These are phyloP conservation scores for Lissocephala sabroskyi DNA, from an alignment of 2,888 invertebrate genomes.

Conservation along the genomic window DNA sequence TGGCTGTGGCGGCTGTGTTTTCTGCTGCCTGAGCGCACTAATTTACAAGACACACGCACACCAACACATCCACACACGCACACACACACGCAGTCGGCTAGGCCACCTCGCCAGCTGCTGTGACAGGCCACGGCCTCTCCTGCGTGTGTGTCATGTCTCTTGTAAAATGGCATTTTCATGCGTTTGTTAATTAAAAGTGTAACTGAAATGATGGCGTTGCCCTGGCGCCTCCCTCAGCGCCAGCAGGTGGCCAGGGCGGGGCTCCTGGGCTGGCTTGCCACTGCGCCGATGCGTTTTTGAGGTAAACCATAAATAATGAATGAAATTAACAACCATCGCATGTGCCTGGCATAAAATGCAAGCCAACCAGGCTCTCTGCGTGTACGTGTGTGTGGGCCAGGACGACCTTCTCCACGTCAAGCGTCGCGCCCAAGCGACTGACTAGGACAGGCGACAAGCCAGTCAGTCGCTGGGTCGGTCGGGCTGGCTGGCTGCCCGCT, in stretches of 20 bases:
- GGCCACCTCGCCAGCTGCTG: background rate
- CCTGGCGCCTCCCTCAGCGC: background rate
- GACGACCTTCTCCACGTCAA: no score
- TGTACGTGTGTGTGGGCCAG: conserved; percentile 3
- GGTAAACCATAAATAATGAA: conserved; percentile 69
- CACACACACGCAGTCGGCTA: background rate
- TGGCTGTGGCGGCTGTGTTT: background rate
- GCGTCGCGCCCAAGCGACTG: conserved; percentile 7
- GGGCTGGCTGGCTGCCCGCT: background rate
- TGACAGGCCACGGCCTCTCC: background rate
- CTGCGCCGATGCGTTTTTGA: conserved; percentile 51
- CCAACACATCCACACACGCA: background rate
- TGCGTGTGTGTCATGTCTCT: conserved; percentile 21
- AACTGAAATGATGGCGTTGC: conserved; percentile 10
- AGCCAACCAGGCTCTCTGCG: conserved; percentile 3
- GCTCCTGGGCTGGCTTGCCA: no score
- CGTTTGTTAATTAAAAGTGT: conserved; percentile 63
- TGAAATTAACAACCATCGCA: conserved; percentile 61
- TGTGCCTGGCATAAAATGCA: conserved; percentile 2
- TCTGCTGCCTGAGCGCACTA: conserved; percentile 25
- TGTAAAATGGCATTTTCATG: conserved; percentile 56
- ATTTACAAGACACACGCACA: conserved; percentile 22
- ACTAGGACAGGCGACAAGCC: no score
- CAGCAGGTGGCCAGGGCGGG: background rate
- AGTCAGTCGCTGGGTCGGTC: background rate